Base-by-base conservation (phyloP, 2,797 vertebrate genomes). In the Myripristis jacobus region DNA sequence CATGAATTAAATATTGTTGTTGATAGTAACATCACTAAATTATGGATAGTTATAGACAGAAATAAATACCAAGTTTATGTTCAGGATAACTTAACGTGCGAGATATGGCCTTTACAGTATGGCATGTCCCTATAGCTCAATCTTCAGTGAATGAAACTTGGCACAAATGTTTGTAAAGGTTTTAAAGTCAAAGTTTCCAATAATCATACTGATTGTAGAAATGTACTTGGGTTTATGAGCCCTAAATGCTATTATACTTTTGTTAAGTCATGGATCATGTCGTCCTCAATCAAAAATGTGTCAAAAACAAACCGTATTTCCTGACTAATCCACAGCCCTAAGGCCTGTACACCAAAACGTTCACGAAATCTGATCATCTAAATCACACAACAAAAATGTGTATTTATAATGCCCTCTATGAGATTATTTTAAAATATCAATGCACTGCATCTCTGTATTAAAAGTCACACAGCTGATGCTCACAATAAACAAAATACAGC, bases 281-380 rank as follows among this genome's bases (percentile, higher is more conserved):
- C 48, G 41, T 53, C 72, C 77, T 77, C 58, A 74, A 80, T 81
- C 71, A 72, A n/a, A n/a, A n/a, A n/a, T n/a, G n/a, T n/a, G 69
- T 67, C 73, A 56, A 60, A 48, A 57, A 55, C 34, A 36, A 31
- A 31, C 29, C 9, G 6, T 36, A 36, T 36, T 8, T 36, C 9
- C 9, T 36, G 34, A 36, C 34, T 36, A 9, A 10, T 36, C 7
- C 34, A 36, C 10, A 36, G 34, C 3, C 10, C 36, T 38, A 38
- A 12, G 3, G 36, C 36, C 15, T 41, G 38, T 15, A 16, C 4
- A 15, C 3, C 38, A 41, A 41, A 41, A n/a, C n/a, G 12, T 15
- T 12, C 11, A 38, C 13, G 36, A 13, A 38, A 38, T 38, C 2
- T 38, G 11, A 38, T 38, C 12, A 38, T 38, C 36, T 3, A 13